Evolutionary conservation across 2,113 vertebrate species (phyloP).

Genomic region (Ariopsis seemanni): DNA sequence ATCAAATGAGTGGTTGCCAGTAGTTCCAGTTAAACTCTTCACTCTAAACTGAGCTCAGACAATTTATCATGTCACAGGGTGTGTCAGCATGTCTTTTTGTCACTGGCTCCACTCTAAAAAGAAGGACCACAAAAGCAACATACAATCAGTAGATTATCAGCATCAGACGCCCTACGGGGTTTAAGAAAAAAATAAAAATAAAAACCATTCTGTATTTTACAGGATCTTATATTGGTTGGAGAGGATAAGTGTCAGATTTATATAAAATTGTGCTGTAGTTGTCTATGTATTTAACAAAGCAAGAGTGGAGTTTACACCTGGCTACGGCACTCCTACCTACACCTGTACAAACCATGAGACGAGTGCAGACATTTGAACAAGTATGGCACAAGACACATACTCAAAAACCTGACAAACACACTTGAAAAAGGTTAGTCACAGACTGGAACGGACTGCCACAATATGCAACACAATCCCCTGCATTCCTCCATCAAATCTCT

Average conservation of each 20-base stretch:
- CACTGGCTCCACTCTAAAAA: neutral
- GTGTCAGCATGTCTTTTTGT: neutral
- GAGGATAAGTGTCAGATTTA: neutral
- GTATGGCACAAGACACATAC: neutral
- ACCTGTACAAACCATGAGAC: neutral
- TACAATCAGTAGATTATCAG: neutral
- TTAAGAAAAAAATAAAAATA: neutral
- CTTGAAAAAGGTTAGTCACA: neutral
- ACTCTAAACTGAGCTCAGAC: slow-evolving; percentile 12
- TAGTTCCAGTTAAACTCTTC: neutral
- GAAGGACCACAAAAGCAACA: neutral
- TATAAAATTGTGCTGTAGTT: neutral
- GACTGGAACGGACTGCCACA: neutral
- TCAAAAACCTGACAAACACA: neutral
- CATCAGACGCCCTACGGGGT: neutral
- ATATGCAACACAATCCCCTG: slow-evolving; percentile 13
- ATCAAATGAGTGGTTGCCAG: slow-evolving; percentile 19
- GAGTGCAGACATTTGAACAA: neutral
- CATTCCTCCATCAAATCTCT: neutral
- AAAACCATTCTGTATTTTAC: neutral
- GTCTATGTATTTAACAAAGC: neutral
- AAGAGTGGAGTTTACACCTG: neutral
- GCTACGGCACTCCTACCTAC: neutral
- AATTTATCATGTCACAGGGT: neutral
- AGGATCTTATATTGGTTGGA: neutral